phyloP scores from a whole-genome alignment of 2,888 invertebrate species.

The Luffia ferchaultella region DNA sequence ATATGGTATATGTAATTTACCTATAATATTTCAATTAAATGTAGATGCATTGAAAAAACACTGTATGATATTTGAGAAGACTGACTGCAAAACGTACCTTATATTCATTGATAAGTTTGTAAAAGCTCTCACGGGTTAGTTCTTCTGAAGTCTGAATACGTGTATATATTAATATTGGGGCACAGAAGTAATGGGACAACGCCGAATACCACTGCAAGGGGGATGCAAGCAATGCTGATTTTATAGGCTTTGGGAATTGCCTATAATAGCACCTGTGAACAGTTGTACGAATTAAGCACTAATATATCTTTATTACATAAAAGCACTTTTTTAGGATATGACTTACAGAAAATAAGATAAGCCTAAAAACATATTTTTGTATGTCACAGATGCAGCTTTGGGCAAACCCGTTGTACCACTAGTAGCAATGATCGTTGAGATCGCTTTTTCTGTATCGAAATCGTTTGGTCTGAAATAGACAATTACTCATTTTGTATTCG shows the following conservation, averaged over 20 bases:
- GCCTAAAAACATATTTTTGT: conserved; percentile 28
- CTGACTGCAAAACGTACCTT: no score
- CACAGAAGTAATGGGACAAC: conserved; percentile 29
- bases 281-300: no score
- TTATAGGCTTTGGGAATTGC: conserved; percentile 38
- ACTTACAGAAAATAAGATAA: neutral
- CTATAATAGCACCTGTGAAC: conserved; percentile 26
- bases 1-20: no score
- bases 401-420: conserved; percentile 48
- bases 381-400: conserved; percentile 35
- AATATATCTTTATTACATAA: no score
- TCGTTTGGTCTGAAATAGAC: conserved; percentile 26
- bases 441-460: conserved; percentile 32
- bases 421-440: conserved; percentile 32
- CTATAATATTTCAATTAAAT: no score
- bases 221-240: conserved; percentile 29
- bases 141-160: conserved; percentile 34
- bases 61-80: no score
- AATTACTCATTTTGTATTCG: neutral
- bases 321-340: neutral
- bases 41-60: no score
- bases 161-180: conserved; percentile 33
- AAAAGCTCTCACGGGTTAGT: conserved; percentile 31
- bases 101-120: conserved; percentile 41
- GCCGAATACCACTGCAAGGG: conserved; percentile 51